Conservation (phyloP, 1,140 invertebrate genomes). For the Megathymus violae region DNA sequence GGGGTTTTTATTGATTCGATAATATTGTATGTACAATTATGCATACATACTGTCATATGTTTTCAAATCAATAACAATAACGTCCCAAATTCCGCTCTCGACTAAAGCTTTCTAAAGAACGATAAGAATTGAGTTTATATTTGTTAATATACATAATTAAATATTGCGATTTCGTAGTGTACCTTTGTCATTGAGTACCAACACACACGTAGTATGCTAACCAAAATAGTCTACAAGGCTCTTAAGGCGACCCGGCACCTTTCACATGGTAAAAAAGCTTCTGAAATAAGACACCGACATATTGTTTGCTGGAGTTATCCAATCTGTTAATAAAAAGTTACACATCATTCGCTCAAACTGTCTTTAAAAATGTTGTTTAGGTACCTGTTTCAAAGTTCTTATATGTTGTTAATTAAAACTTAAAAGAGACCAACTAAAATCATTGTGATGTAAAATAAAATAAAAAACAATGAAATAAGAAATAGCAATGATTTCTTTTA, state of each 20-base stretch:
- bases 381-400: conserved; percentile 1
- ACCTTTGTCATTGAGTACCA: conserved; percentile 48
- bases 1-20: no score
- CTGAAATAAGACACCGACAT: conserved; percentile 72
- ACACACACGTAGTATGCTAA: conserved; percentile 56
- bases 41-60: no score
- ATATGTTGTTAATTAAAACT: no score
- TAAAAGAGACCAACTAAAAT: no score
- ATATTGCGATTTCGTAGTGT: conserved; percentile 30
- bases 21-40: no score
- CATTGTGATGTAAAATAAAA: no score
- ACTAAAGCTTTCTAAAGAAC: no score
- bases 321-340: conserved; percentile 66
- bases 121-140: no score
- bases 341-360: conserved; percentile 62
- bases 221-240: conserved; percentile 68
- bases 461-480: no score
- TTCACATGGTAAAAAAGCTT: conserved; percentile 65
- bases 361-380: conserved; percentile 4
- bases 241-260: conserved; percentile 70
- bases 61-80: no score
- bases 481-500: no score
- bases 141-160: neutral
- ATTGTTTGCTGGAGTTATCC: conserved; percentile 57
- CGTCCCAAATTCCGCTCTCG: conserved; percentile 73